Base-by-base conservation (phyloP, 2,113 vertebrate species). In the Hippocampus mohnikei region DNA sequence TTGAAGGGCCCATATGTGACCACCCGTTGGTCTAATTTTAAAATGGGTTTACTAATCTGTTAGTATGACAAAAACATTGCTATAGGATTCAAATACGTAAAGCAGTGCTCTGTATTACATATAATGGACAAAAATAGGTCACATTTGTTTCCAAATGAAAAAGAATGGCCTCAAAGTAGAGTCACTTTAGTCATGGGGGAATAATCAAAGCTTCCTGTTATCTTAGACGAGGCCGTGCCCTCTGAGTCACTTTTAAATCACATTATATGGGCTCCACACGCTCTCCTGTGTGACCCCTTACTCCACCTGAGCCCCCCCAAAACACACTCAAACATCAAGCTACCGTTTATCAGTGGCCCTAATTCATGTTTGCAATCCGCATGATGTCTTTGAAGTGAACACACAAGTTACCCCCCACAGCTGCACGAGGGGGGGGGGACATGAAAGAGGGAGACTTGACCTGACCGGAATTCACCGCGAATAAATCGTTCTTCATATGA, bases 401-500 rank as follows among this genome's bases (percentile, higher is more conserved):
- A 83, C 69, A 37, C 62, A 74, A 72, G 8, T n/a, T 27, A 55
- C 65, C 59, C 55, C 68, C 52, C 67, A 85, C 87, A 77, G 74
- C 72, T 80, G 82, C 81, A 82, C 86, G 72, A 83, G 69, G 59
- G 13, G 9, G 3, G 5, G 2, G 10, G 13, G 75, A 85, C 79
- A 86, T 82, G 83, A 85, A 87, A 86, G 81, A 64, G 50, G 58
- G 64, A 79, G 84, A 66, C 59, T 73, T 77, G 75, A 87, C 84
- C 79, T 70, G 79, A 87, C 84, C 81, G 73, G 88, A 88, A 89
- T 85, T 83, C 80, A 75, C 79, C 81, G 82, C 85, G 74, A 80
- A 83, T 76, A 88, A 90, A 90, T 86, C 84, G 85, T 84, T 87
- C 73, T 70, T 86, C 82, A 89, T 88, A 84, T 88, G 84, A 84